phyloP scores from a whole-genome alignment of 2,113 vertebrate genomes.

The Pluvianellus socialis region DNA sequence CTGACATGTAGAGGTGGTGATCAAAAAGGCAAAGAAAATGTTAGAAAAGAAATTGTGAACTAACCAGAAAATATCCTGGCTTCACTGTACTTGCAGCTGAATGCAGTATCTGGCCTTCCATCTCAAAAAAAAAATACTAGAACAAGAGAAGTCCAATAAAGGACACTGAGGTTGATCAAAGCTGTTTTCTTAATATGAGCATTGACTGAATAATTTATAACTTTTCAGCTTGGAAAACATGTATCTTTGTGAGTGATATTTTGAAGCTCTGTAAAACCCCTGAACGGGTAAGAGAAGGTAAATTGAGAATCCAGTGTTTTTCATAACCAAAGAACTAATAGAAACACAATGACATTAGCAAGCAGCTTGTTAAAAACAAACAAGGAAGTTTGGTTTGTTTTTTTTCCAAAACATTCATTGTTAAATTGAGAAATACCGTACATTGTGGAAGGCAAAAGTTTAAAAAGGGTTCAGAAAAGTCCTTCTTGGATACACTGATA shows the following conservation, averaged over 20 bases:
- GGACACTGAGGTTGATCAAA: background rate
- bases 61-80: background rate
- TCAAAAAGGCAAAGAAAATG: background rate
- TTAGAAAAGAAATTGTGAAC: background rate
- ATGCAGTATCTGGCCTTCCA: background rate
- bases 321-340: slow-evolving; percentile 14
- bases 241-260: background rate
- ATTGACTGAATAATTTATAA: background rate
- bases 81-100: background rate
- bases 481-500: background rate
- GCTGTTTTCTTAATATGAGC: background rate
- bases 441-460: slow-evolving; percentile 7
- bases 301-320: slow-evolving; percentile 6
- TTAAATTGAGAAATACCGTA: slow-evolving; percentile 47
- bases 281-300: slow-evolving; percentile 15
- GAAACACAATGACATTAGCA: slow-evolving; percentile 55
- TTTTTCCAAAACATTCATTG: slow-evolving; percentile 40
- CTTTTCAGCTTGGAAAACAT: background rate
- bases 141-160: background rate
- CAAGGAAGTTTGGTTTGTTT: background rate
- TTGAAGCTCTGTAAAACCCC: background rate
- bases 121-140: background rate
- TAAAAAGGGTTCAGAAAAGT: background rate
- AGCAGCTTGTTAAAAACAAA: slow-evolving; percentile 53
- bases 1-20: background rate